Evolutionary conservation across 2,888 invertebrate genomes (phyloP).

Genomic region (Lepidocyrtinus sp.): DNA sequence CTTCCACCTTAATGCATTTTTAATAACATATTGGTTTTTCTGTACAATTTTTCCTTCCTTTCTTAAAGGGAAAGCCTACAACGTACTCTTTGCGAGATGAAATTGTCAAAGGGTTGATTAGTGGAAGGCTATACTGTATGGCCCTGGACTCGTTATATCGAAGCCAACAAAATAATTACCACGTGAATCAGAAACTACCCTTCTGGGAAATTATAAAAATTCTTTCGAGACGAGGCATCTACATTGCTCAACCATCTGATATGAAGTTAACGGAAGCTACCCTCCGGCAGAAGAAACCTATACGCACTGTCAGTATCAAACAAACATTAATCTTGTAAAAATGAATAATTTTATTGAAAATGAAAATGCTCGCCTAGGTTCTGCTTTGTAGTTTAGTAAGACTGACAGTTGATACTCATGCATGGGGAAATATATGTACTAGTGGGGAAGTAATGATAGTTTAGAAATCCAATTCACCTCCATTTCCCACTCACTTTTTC

Average conservation of each 20-base stretch:
- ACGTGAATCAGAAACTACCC: slow-evolving; percentile 57
- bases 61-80: slow-evolving; percentile 45
- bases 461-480: too few species aligned
- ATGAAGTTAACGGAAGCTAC: slow-evolving; percentile 69
- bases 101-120: slow-evolving; percentile 65
- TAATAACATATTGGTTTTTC: slow-evolving; percentile 34
- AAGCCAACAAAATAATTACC: slow-evolving; percentile 49
- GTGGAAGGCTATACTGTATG: slow-evolving; percentile 66
- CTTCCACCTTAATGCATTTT: slow-evolving; percentile 42
- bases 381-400: too few species aligned
- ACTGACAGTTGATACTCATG: too few species aligned
- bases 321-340: too few species aligned
- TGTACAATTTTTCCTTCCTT: slow-evolving; percentile 1
- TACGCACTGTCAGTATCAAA: slow-evolving; percentile 64
- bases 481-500: too few species aligned
- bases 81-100: slow-evolving; percentile 64
- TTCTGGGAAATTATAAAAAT: slow-evolving; percentile 70
- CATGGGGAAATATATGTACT: too few species aligned
- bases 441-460: too few species aligned
- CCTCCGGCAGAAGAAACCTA: slow-evolving; percentile 66
- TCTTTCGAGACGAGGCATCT: slow-evolving; percentile 65
- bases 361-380: too few species aligned
- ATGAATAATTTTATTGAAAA: too few species aligned
- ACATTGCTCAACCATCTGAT: slow-evolving; percentile 68
- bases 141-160: slow-evolving; percentile 65